A percentile compares a stretch with the other conserved stretches of the same genome.
phyloP scores from a whole-genome alignment of 2,113 vertebrate species.

The Indicator maculatus region DNA sequence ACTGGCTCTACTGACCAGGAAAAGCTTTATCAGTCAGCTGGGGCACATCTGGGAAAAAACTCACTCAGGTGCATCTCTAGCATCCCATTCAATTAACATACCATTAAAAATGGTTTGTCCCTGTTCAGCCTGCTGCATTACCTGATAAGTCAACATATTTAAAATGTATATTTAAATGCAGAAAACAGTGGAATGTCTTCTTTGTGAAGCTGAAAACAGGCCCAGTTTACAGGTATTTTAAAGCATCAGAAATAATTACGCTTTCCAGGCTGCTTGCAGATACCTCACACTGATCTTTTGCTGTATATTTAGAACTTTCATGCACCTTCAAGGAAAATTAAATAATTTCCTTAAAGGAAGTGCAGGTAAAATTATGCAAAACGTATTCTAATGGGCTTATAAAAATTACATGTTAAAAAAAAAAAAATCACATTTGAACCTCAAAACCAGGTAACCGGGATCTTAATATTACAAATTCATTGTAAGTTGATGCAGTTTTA shows the following conservation, averaged over 20 bases:
- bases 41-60: slow-evolving; percentile 53
- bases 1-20: slow-evolving; percentile 57
- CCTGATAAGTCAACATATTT: slow-evolving; percentile 65
- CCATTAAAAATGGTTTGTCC: slow-evolving; percentile 69
- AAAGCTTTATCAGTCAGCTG: slow-evolving; percentile 61
- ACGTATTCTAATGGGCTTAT: slow-evolving; percentile 6
- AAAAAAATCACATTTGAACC: slow-evolving; percentile 26
- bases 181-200: slow-evolving; percentile 41
- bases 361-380: slow-evolving; percentile 43
- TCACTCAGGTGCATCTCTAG: slow-evolving; percentile 47
- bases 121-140: slow-evolving; percentile 54
- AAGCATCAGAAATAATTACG: slow-evolving; percentile 39
- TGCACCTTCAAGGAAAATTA: slow-evolving; percentile 43
- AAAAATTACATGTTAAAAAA: slow-evolving; percentile 20
- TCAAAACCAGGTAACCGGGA: slow-evolving; percentile 39
- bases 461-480: slow-evolving; percentile 16
- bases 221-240: slow-evolving; percentile 13
- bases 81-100: slow-evolving; percentile 74
- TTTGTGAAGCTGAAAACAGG: slow-evolving; percentile 57
- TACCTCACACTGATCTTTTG: not conserved
- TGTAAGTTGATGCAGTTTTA: not conserved
- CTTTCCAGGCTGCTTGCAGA: slow-evolving; percentile 23
- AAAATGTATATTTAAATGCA: slow-evolving; percentile 66
- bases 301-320: slow-evolving; percentile 27
- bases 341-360: slow-evolving; percentile 47